These are phyloP conservation scores for Cheilosia vulpina DNA, from an alignment of 2,888 invertebrate genomes.

Conservation along the genomic window DNA sequence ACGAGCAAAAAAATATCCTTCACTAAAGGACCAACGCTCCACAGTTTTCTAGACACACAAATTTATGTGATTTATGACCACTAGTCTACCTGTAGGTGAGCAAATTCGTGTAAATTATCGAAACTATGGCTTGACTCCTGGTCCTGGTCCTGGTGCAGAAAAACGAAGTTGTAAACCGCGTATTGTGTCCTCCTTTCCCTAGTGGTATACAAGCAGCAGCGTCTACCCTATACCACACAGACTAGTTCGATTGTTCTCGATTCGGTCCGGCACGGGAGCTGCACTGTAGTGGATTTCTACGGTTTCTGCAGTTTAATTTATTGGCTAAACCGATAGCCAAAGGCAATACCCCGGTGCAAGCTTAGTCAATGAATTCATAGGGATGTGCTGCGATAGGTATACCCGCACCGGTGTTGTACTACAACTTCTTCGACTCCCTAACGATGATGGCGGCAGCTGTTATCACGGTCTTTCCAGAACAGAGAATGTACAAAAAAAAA, in stretches of 20 bases:
- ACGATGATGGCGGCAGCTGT: constrained; percentile 70
- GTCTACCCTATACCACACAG: neutral
- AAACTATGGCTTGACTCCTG: constrained; percentile 62
- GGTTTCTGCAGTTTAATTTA: constrained; percentile 69
- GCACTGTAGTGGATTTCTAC: constrained; percentile 65
- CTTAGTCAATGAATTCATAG: constrained; percentile 74
- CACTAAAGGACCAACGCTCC: neutral
- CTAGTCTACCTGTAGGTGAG: constrained; percentile 74
- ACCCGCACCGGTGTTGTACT: constrained; percentile 28
- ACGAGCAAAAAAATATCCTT: neutral
- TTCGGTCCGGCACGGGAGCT: constrained; percentile 18
- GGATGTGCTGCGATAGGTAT: constrained; percentile 32
- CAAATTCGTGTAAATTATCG: constrained; percentile 73
- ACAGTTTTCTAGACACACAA: constrained; percentile 43
- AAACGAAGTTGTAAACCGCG: constrained; percentile 55
- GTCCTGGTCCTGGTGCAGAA: constrained; percentile 59
- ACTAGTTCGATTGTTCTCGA: constrained; percentile 63
- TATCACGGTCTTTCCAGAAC: constrained; percentile 55
- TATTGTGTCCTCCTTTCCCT: constrained; percentile 56
- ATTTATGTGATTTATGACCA: constrained; percentile 66
- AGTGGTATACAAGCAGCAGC: constrained; percentile 1
- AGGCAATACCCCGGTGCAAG: constrained; percentile 19
- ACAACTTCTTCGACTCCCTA: constrained; percentile 50
- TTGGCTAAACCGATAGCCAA: constrained; percentile 62
- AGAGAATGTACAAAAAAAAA: constrained; percentile 18